Evolutionary conservation across 2,888 invertebrate species (phyloP).

Genomic region (Tiphia femorata): DNA sequence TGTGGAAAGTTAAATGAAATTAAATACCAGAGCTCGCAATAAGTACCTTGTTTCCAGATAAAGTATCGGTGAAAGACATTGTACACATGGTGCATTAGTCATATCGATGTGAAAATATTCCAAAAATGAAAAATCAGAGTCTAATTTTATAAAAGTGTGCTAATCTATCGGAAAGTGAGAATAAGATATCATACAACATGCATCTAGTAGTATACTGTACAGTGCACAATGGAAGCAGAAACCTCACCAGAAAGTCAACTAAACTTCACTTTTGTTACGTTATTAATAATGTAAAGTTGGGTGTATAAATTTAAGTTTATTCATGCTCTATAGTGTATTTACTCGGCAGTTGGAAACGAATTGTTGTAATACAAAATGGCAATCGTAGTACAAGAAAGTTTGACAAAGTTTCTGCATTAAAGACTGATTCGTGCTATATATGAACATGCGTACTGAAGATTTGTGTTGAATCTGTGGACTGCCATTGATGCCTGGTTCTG

Average conservation of each 20-base stretch:
- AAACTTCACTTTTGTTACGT: not conserved
- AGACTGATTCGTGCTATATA: slow-evolving; percentile 43
- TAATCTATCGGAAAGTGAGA: slow-evolving; percentile 7
- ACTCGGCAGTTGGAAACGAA: no score
- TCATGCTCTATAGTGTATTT: no score
- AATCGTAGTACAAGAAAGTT: not conserved
- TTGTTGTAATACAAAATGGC: no score
- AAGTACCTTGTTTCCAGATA: slow-evolving; percentile 39
- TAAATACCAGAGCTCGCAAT: slow-evolving; percentile 19
- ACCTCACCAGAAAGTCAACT: not conserved
- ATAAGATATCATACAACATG: slow-evolving; percentile 6
- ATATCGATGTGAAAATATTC: no score
- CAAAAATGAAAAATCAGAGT: no score
- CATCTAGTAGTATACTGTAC: slow-evolving; percentile 9
- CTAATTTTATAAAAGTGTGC: slow-evolving; percentile 13
- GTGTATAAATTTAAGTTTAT: no score
- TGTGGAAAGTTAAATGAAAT: no score
- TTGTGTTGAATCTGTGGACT: slow-evolving; percentile 55
- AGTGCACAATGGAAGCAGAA: slow-evolving; percentile 4
- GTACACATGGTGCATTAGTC: slow-evolving; percentile 33
- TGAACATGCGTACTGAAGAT: slow-evolving; percentile 67
- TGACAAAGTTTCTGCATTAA: slow-evolving; percentile 9
- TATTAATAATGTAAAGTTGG: no score
- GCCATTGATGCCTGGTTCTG: slow-evolving; percentile 60
- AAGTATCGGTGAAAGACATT: slow-evolving; percentile 38